phyloP scores from a whole-genome alignment of 2,113 vertebrate species.

The Pyxicephalus adspersus region DNA sequence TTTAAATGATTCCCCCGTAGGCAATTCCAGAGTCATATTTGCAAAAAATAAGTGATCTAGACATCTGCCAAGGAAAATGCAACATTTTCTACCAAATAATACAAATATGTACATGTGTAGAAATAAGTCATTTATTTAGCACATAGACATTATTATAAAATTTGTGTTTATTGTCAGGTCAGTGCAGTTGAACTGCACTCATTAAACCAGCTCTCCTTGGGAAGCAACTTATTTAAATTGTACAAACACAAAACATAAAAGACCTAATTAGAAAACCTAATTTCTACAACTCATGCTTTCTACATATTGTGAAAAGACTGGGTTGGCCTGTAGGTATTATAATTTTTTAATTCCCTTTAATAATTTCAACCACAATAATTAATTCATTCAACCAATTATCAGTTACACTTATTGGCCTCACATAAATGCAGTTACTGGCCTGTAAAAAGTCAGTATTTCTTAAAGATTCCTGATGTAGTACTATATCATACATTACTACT shows the following conservation, averaged over 20 bases:
- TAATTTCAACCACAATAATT: conserved; percentile 56
- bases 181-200: conserved; percentile 16
- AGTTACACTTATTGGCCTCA: conserved; percentile 9
- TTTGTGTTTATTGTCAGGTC: conserved; percentile 35
- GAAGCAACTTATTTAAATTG: conserved; percentile 68
- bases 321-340: neutral
- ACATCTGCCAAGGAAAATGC: too few species aligned
- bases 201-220: conserved; percentile 69
- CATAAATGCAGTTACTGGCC: neutral
- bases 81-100: neutral
- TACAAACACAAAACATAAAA: neutral
- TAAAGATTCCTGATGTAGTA: neutral
- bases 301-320: conserved; percentile 14
- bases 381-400: conserved; percentile 46
- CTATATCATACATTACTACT: neutral
- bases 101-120: neutral
- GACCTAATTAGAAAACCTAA: neutral
- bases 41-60: too few species aligned
- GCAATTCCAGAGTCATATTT: too few species aligned
- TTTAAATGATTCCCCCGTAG: too few species aligned
- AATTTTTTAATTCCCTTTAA: conserved; percentile 37
- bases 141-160: conserved; percentile 23
- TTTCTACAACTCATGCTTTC: neutral
- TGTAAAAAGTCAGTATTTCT: conserved; percentile 11
- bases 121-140: conserved; percentile 43